Base-by-base conservation (phyloP, 1,140 invertebrate genomes). In the Ericerus pela region DNA sequence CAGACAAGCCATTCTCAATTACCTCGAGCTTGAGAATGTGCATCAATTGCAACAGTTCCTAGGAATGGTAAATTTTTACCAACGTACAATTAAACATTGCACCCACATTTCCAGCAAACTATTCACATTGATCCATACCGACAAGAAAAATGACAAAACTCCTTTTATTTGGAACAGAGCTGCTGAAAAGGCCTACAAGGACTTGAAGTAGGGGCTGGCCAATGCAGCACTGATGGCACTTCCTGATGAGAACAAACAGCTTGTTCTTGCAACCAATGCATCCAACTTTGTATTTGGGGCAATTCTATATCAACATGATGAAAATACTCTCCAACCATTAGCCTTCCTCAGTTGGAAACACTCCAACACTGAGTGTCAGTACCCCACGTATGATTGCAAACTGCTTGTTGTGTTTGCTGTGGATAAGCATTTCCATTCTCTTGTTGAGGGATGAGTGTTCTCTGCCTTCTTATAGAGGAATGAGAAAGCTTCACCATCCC, bases 331-430 rank as follows among this genome's bases (percentile, higher is more conserved):
- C 61, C 31, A 62, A 33, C 70, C 70, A 5, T 55, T 73, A 0
- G 66, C 56, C 10, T 74, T 72, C 58, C 71, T 68, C 54, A 68
- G 64, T 10, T 66, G 60, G 51, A 67, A 65, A 55, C 55, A 71
- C 5, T 61, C 43, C 5, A n/a, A 57, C 12, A 22, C 66, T 4
- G 56, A 70, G 52, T 51, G 12, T 6, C 65, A 64, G 36, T 67
- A 68, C 33, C 58, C 38, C 16, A 60, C 66, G 1, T 70, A 68
- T 38, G 66, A 72, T 58, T 56, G 67, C 2, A 68, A 73, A 62
- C 57, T 74, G 0, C 47, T 67, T 0, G 67, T 66, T 1, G 62
- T 66, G 5, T 68, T 64, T 51, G 27, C 22, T 2, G 54, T 61
- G 1, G 55, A 67, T 2, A 61, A 63, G 51, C 59, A 56, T 53